A percentile compares a stretch with the other conserved stretches of the same genome.
phyloP scores from a whole-genome alignment of 2,888 invertebrate genomes.

The Cerastis rubricosa region DNA sequence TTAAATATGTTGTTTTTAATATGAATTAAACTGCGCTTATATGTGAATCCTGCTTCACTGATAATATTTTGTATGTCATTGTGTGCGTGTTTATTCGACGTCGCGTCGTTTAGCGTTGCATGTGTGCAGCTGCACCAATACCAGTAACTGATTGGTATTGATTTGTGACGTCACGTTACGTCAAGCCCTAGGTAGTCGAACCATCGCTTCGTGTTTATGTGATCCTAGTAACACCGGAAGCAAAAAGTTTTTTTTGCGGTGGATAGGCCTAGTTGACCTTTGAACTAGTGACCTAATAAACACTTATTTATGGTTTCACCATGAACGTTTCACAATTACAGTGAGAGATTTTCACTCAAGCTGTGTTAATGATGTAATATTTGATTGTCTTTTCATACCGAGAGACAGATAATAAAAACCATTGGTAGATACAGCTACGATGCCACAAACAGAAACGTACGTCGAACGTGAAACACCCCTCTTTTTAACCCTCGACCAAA shows the following conservation, averaged over 20 bases:
- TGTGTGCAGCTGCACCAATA: constrained; percentile 12
- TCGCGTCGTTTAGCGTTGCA: neutral
- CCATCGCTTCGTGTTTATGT: neutral
- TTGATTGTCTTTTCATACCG: no score
- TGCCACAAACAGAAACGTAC: no score
- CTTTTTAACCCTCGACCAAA: no score
- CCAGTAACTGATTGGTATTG: neutral
- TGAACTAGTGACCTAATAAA: neutral
- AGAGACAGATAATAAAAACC: no score
- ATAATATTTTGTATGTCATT: no score
- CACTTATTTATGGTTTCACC: no score
- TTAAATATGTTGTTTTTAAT: no score
- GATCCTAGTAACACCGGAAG: neutral
- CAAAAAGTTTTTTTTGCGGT: neutral
- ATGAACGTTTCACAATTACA: neutral
- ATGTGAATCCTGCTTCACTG: neutral
- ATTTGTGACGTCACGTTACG: constrained; percentile 24
- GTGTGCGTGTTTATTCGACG: neutral
- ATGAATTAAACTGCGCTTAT: no score
- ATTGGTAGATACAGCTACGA: no score
- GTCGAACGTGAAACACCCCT: no score
- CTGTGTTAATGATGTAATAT: no score
- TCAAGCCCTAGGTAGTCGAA: neutral
- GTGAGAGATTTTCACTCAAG: neutral
- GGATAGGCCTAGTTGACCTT: neutral